Evolutionary conservation across 2,888 invertebrate genomes (phyloP).

Genomic region (Tachina lurida): DNA sequence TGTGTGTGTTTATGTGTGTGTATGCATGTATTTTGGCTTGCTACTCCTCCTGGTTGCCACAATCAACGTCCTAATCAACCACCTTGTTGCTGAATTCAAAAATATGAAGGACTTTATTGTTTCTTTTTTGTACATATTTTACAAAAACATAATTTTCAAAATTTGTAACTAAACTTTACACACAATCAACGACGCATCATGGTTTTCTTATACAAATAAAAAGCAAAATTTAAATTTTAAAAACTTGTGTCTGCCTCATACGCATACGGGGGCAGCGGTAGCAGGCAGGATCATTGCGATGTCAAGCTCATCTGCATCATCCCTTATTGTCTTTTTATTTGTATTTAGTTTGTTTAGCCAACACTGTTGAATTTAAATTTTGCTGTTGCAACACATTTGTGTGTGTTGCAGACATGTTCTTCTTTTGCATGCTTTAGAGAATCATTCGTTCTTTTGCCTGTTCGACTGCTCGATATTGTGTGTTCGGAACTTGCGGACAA

Average conservation of each 20-base stretch:
- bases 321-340: slow-evolving; percentile 53
- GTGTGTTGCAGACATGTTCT: slow-evolving; percentile 18
- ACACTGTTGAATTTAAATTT: slow-evolving; percentile 65
- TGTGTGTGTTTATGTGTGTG: neutral
- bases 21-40: neutral
- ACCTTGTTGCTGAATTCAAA: slow-evolving; percentile 42
- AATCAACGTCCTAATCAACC: slow-evolving; percentile 50
- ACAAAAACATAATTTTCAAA: slow-evolving; percentile 78
- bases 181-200: slow-evolving; percentile 64
- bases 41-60: slow-evolving; percentile 26
- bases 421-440: slow-evolving; percentile 44
- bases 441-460: slow-evolving; percentile 60
- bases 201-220: slow-evolving; percentile 35
- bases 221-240: slow-evolving; percentile 75
- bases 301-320: slow-evolving; percentile 59
- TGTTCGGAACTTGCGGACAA: slow-evolving; percentile 75
- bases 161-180: slow-evolving; percentile 69
- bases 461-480: slow-evolving; percentile 69
- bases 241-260: slow-evolving; percentile 27
- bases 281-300: neutral
- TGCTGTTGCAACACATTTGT: slow-evolving; percentile 37
- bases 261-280: slow-evolving; percentile 12
- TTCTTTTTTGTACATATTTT: slow-evolving; percentile 75
- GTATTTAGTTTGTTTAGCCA: slow-evolving; percentile 49
- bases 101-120: slow-evolving; percentile 54